Base-by-base conservation (phyloP, 2,113 vertebrate genomes). In the Pogona vitticeps region DNA sequence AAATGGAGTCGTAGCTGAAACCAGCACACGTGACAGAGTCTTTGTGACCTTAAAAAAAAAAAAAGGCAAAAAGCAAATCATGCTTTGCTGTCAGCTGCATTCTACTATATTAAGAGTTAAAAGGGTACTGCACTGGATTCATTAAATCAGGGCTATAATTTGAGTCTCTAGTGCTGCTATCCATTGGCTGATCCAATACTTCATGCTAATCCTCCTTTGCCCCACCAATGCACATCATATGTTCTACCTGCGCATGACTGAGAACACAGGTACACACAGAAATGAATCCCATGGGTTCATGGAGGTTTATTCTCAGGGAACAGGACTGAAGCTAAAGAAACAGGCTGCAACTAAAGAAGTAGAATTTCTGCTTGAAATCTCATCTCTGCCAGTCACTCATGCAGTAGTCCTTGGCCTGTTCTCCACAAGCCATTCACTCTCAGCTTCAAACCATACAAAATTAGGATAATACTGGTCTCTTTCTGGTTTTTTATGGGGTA, bases 21-120 rank as follows among this genome's bases (percentile, higher is more conserved):
- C 93, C 63, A 0, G 97, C 97, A 80, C 97, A 99, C 0, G 98
- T 99, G 87, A 99, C 98, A 0, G 98, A 99, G 93, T 99, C 99
- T 94, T 98, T 99, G 94, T 99, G 99, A 83, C 99, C 99, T 99
- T 65, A 21, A 52, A 56, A 81, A 0, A 6, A 26, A 2, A 26
- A n/a, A n/a, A 33, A 1, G 1, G 15, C 1, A 6, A 82, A 42
- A 75, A 89, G 68, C 82, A 63, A 59, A 10, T 5, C 36, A 80
- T 26, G 76, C 13, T 72, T 80, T 86, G 52, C 67, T 63, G 38
- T 28, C 3, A 42, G 6, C n/a, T 38, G n/a, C 28, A 26, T 61
- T 71, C 80, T 31, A 83, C 56, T 10, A 20, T 9, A 33, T 18
- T 23, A 28, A 26, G 59, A 36, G 20, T 15, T 38, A 38, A 26